phyloP scores from a whole-genome alignment of 2,888 invertebrate genomes.

The Drosophila siamana region DNA sequence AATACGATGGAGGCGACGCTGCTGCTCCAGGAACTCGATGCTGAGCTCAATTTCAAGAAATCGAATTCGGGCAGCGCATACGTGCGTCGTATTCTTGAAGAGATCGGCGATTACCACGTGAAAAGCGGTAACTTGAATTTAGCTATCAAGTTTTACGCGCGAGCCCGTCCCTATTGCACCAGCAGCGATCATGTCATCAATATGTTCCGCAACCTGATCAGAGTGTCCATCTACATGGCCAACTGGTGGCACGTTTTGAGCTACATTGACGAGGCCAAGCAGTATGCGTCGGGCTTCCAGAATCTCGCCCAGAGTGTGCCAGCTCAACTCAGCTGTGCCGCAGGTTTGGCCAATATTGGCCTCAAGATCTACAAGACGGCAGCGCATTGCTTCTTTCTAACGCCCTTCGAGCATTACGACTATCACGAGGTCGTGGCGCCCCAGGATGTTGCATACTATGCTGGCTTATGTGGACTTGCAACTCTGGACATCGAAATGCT shows the following conservation, averaged over 20 bases:
- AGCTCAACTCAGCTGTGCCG: constrained; percentile 59
- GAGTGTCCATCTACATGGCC: constrained; percentile 69
- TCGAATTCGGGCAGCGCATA: constrained; percentile 61
- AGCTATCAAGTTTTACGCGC: constrained; percentile 67
- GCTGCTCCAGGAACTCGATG: constrained; percentile 67
- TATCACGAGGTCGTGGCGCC: constrained; percentile 63
- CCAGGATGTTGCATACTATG: constrained; percentile 60
- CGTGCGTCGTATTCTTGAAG: constrained; percentile 66
- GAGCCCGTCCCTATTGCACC: constrained; percentile 64
- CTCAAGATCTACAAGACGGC: constrained; percentile 64
- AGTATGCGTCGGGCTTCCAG: constrained; percentile 58
- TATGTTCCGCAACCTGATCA: constrained; percentile 65
- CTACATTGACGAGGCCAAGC: constrained; percentile 68
- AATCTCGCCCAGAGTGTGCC: constrained; percentile 52
- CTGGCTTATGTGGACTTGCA: constrained; percentile 59
- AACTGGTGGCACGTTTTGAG: constrained; percentile 75
- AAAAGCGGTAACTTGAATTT: constrained; percentile 64
- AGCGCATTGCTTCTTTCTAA: constrained; percentile 57
- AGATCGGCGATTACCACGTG: constrained; percentile 70
- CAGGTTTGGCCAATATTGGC: constrained; percentile 64
- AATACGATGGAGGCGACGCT: constrained; percentile 66
- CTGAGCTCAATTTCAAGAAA: constrained; percentile 67
- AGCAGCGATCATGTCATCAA: constrained; percentile 64
- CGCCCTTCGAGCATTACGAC: constrained; percentile 53
- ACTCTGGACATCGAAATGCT: constrained; percentile 53